Percentiles rank a stretch among this genome's conserved stretches.
Evolutionary conservation across 1,140 invertebrate genomes (phyloP).

Genomic region (Antheraea pernyi): DNA sequence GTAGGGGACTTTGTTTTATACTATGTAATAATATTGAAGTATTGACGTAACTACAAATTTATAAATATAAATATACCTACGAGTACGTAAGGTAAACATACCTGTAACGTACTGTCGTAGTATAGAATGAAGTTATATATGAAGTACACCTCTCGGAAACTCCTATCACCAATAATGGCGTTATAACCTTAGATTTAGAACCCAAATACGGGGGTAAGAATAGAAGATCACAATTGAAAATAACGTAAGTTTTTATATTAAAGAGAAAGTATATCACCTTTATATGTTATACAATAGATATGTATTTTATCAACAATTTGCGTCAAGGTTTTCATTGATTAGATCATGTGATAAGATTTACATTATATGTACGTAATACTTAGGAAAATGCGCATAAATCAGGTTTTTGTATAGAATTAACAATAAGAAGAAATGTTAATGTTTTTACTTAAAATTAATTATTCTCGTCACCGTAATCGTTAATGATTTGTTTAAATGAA

Average conservation of each 20-base stretch:
- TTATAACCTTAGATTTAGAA: too few relatives aligned
- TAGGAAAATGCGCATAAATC: not conserved
- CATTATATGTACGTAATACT: constrained; percentile 14
- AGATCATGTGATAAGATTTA: constrained; percentile 22
- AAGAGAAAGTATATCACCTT: not conserved
- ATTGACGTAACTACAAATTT: too few relatives aligned
- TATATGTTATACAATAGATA: not conserved
- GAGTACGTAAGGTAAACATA: too few relatives aligned
- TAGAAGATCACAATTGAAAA: too few relatives aligned
- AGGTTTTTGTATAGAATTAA: not conserved
- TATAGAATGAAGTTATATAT: too few relatives aligned
- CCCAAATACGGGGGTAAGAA: too few relatives aligned
- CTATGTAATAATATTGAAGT: too few relatives aligned
- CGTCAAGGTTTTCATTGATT: constrained; percentile 23
- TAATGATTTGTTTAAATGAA: constrained; percentile 58
- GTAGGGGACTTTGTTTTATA: too few relatives aligned
- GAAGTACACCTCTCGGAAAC: too few relatives aligned
- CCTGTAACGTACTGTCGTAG: too few relatives aligned
- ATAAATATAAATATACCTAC: too few relatives aligned
- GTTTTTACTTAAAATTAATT: not conserved
- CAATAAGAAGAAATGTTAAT: not conserved
- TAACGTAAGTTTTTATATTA: not conserved
- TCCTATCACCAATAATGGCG: too few relatives aligned
- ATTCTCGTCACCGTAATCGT: not conserved
- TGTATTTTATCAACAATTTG: constrained; percentile 12